Base-by-base conservation (phyloP, 1,140 invertebrate genomes). In the Cardiocondyla obscurior region DNA sequence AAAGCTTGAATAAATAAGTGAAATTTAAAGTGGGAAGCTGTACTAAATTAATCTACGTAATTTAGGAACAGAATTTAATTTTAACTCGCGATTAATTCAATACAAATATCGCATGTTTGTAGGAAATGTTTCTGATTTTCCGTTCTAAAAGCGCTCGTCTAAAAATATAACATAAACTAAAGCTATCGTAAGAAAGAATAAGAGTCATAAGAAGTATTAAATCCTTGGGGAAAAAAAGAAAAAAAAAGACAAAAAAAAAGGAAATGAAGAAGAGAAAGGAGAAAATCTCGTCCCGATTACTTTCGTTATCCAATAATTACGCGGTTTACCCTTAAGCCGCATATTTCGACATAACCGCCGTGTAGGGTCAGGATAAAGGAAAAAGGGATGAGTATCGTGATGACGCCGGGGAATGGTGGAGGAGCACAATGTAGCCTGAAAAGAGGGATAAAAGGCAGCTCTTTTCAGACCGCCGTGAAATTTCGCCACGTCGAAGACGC, bases 331-430 rank as follows among this genome's bases (percentile, higher is more conserved):
- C 10, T 30, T 72, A 12, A 51, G 44, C 44, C 51, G 58, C 73
- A 86, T 86, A 87, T 85, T 83, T 86, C 81, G 73, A 83, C 84
- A 46, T 62, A 62, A 82, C 60, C 49, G 81, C 65, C 44, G 30
- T 33, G 44, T 36, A 67, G 30, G 58, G 22, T 36, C 58, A 28
- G 60, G 22, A 67, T 65, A 77, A 65, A 64, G 39, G 73, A n/a
- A 44, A 44, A 39, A 73, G 33, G 22, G 46, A 77, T 74, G 36
- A 28, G 55, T 65, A 77, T 65, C 22, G 19, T 33, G 60, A 53
- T 44, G 69, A 58, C 36, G 42, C 49, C 12, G 19, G 30, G 22
- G 22, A 49, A 81, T 25, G 55, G 36, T 25, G 14, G 64, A 49
- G 28, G 49, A 79, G 44, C 33, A 67, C 49, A 30, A 81, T 49